Conservation (phyloP, 1,140 invertebrate species). For the Phymastichus coffea region DNA sequence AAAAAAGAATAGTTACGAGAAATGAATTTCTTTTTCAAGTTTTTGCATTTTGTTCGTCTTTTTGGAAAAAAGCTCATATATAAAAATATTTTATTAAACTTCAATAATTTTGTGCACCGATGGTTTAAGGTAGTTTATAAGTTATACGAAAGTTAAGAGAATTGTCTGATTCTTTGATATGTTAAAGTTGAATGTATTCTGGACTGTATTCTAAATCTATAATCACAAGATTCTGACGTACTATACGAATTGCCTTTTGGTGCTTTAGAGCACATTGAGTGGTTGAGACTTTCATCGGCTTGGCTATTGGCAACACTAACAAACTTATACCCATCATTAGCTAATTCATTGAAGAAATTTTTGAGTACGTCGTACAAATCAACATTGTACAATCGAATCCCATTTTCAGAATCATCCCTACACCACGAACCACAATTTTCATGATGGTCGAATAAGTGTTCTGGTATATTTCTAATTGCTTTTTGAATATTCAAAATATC, state of each 20-base stretch:
- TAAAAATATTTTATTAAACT: too few species aligned
- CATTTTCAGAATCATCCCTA: neutral
- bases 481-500: neutral
- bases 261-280: constrained; percentile 30
- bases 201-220: too few species aligned
- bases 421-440: constrained; percentile 19
- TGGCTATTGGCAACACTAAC: constrained; percentile 35
- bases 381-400: constrained; percentile 8
- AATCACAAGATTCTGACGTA: constrained; percentile 31
- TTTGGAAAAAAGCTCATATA: too few species aligned
- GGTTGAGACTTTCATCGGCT: constrained; percentile 34
- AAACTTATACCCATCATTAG: constrained; percentile 28
- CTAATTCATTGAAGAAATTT: constrained; percentile 22
- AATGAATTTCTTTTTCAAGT: too few species aligned
- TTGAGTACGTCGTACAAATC: constrained; percentile 16
- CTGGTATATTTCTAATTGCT: constrained; percentile 1
- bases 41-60: too few species aligned
- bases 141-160: too few species aligned
- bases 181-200: too few species aligned
- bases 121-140: too few species aligned
- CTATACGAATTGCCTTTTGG: constrained; percentile 31
- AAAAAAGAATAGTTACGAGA: too few species aligned
- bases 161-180: too few species aligned
- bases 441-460: neutral
- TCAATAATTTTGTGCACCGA: too few species aligned